Evolutionary conservation across 2,113 vertebrate species (phyloP).

Genomic region (Mesoclemmys tuberculata): DNA sequence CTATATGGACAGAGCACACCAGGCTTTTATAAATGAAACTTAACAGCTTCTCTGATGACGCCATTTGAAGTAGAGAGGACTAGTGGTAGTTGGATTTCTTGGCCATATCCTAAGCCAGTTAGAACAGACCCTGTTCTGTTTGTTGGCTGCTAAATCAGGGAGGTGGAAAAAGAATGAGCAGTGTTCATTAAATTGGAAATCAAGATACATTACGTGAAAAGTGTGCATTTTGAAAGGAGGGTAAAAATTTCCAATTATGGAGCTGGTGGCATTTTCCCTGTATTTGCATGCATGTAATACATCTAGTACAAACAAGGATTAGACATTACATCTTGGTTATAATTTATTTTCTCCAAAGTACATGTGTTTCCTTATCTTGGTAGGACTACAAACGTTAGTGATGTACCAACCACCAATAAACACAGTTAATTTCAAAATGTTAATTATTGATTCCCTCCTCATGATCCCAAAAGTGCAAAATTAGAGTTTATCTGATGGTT

Average conservation of each 20-base stretch:
- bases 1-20: not conserved
- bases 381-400: not conserved
- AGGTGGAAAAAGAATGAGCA: not conserved
- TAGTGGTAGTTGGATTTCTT: not conserved
- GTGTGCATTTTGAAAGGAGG: accelerated
- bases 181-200: not conserved
- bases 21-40: slow-evolving; percentile 11
- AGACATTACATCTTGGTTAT: not conserved
- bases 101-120: slow-evolving; percentile 18
- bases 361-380: not conserved
- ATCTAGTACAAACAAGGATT: accelerated
- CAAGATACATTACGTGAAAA: not conserved
- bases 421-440: not conserved
- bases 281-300: accelerated
- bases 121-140: not conserved
- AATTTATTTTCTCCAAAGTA: not conserved
- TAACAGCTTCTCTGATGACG: not conserved
- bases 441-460: not conserved
- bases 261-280: not conserved
- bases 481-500: not conserved
- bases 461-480: not conserved
- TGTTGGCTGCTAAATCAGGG: not conserved
- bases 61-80: not conserved
- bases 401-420: not conserved
- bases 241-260: not conserved